Percentiles rank a stretch among this genome's conserved stretches.
phyloP scores from a whole-genome alignment of 2,888 invertebrate species.

The Galeruca laticollis region DNA sequence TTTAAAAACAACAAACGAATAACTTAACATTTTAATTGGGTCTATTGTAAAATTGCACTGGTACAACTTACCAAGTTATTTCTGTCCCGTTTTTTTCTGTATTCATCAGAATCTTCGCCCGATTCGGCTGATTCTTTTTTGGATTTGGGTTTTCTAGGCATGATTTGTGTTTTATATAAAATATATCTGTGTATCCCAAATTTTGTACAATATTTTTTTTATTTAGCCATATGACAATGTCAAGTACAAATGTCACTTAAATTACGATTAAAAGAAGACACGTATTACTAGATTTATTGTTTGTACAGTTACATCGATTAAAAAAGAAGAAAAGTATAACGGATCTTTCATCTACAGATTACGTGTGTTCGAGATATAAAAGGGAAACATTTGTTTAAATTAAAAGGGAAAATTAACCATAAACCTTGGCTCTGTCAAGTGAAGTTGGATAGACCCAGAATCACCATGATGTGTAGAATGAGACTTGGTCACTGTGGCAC shows the following conservation, averaged over 20 bases:
- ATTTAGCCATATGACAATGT: constrained; percentile 11
- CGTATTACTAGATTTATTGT: background rate
- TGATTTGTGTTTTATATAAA: constrained; percentile 33
- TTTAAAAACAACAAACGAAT: constrained; percentile 61
- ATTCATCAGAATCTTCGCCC: constrained; percentile 77
- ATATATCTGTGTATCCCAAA: background rate
- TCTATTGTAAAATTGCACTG: background rate
- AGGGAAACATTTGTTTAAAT: too few relatives aligned
- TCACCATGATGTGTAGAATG: too few relatives aligned
- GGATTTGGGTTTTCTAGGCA: constrained; percentile 58
- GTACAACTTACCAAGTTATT: constrained; percentile 77
- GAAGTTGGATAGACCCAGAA: too few relatives aligned
- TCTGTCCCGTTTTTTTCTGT: constrained; percentile 79
- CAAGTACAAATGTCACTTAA: background rate
- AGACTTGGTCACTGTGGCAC: too few relatives aligned
- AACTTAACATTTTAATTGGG: background rate
- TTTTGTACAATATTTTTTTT: background rate
- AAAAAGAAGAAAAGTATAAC: background rate
- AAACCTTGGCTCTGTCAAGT: too few relatives aligned
- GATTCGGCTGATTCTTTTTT: constrained; percentile 70
- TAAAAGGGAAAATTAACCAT: too few relatives aligned
- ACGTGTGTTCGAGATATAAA: background rate
- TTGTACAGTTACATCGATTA: background rate
- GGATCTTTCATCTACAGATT: background rate
- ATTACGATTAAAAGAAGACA: background rate